Conservation (phyloP, 2,888 invertebrate species). For the Cotesia congregata region DNA sequence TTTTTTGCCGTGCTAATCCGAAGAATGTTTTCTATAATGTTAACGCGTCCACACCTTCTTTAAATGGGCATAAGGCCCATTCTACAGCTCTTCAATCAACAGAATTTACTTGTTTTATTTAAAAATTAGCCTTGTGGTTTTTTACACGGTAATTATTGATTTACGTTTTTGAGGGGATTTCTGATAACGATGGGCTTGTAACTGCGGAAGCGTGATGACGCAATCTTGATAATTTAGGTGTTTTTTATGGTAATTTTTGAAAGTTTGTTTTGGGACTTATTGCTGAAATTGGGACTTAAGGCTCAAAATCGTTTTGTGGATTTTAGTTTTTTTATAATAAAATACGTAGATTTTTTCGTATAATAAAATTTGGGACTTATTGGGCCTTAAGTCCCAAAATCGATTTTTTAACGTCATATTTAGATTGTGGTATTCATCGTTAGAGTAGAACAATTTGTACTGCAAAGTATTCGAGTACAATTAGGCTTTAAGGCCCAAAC, state of each 20-base stretch:
- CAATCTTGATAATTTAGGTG: conserved; percentile 26
- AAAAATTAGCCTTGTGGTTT: conserved; percentile 1
- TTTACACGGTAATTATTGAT: conserved; percentile 11
- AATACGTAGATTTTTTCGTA: conserved; percentile 11
- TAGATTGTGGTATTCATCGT: too few relatives aligned
- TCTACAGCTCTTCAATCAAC: conserved; percentile 1
- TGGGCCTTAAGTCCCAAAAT: too few relatives aligned
- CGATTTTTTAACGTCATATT: too few relatives aligned
- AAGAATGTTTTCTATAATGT: conserved; percentile 38
- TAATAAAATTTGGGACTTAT: neutral
- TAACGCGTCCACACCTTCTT: conserved; percentile 40
- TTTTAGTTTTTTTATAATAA: too few relatives aligned
- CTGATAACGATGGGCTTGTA: conserved; percentile 1
- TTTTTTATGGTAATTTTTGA: conserved; percentile 23
- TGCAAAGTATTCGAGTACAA: too few relatives aligned
- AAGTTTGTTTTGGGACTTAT: too few relatives aligned
- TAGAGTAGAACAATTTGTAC: too few relatives aligned
- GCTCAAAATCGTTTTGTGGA: too few relatives aligned
- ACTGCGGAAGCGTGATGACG: conserved; percentile 22
- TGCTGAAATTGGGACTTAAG: too few relatives aligned
- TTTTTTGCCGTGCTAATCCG: conserved; percentile 24
- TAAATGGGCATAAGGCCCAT: conserved; percentile 20
- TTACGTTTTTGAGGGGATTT: conserved; percentile 10
- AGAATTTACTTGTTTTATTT: conserved; percentile 4
- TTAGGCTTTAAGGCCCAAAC: too few relatives aligned